A percentile compares a stretch with the other conserved stretches of the same genome.
phyloP scores from a whole-genome alignment of 2,888 invertebrate species.

The Tipula helvola region DNA sequence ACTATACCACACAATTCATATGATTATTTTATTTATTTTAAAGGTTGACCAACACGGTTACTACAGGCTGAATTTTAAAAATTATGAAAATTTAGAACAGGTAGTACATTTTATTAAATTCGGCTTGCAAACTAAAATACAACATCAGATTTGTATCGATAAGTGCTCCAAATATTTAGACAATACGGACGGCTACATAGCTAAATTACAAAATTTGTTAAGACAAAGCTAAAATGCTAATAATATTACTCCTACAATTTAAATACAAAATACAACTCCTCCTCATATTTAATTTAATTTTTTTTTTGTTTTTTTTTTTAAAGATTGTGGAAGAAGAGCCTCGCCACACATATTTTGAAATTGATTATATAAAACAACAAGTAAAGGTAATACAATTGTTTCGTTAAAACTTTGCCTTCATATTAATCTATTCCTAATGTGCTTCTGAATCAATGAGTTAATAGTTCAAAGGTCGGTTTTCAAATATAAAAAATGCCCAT shows the following conservation, averaged over 20 bases:
- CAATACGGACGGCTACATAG: too few relatives aligned
- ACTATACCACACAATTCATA: neutral
- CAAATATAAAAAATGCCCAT: too few relatives aligned
- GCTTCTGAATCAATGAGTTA: neutral
- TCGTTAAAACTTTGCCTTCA: neutral
- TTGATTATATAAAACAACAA: neutral
- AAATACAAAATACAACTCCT: too few relatives aligned
- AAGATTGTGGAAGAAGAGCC: neutral
- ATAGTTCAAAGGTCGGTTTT: too few relatives aligned
- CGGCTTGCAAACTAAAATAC: neutral
- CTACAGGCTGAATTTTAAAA: neutral
- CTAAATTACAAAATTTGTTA: too few relatives aligned
- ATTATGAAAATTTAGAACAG: neutral
- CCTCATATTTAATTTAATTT: too few relatives aligned
- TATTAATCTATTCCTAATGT: neutral
- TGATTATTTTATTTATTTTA: neutral
- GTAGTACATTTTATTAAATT: neutral
- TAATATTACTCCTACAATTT: too few relatives aligned
- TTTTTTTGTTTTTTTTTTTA: neutral
- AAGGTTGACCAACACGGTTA: neutral
- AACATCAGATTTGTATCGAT: neutral
- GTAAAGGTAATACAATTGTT: neutral
- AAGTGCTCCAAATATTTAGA: too few relatives aligned
- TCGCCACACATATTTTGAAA: neutral
- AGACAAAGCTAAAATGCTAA: too few relatives aligned